Conservation (phyloP, 1,140 invertebrate genomes). For the Ips nitidus region DNA sequence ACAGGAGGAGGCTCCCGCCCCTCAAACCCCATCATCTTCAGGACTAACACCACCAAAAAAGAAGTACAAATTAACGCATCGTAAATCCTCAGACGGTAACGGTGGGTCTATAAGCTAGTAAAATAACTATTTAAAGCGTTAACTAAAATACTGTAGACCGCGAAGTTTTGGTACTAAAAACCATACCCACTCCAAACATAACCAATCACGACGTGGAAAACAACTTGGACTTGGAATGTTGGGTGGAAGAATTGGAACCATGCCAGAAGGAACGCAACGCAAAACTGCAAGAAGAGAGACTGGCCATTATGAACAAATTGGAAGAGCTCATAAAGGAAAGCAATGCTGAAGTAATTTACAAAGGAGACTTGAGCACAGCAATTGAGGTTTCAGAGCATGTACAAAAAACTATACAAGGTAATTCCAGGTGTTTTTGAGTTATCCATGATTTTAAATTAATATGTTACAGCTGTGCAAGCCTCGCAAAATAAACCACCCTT, state of each 20-base stretch:
- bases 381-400: constrained; percentile 42
- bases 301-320: constrained; percentile 35
- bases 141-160: constrained; percentile 37
- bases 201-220: constrained; percentile 40
- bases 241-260: constrained; percentile 42
- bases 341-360: constrained; percentile 41
- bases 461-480: constrained; percentile 28
- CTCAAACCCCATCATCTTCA: constrained; percentile 4
- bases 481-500: constrained; percentile 31
- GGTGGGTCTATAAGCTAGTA: constrained; percentile 26
- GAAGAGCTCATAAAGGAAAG: constrained; percentile 35
- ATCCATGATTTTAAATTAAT: no score
- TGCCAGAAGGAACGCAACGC: constrained; percentile 36
- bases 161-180: constrained; percentile 48
- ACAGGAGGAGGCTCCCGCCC: constrained; percentile 26
- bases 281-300: constrained; percentile 37
- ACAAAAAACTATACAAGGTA: constrained; percentile 37
- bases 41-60: constrained; percentile 41
- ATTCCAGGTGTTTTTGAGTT: neutral
- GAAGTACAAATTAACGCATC: constrained; percentile 47
- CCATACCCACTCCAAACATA: constrained; percentile 31
- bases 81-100: constrained; percentile 49
- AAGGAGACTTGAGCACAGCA: constrained; percentile 36
- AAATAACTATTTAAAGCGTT: neutral
- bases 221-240: constrained; percentile 44